Evolutionary conservation across 1,140 invertebrate species (phyloP), one percentile per base, ranked within the genome.

Genomic region (Drosophila nikananu): DNA sequence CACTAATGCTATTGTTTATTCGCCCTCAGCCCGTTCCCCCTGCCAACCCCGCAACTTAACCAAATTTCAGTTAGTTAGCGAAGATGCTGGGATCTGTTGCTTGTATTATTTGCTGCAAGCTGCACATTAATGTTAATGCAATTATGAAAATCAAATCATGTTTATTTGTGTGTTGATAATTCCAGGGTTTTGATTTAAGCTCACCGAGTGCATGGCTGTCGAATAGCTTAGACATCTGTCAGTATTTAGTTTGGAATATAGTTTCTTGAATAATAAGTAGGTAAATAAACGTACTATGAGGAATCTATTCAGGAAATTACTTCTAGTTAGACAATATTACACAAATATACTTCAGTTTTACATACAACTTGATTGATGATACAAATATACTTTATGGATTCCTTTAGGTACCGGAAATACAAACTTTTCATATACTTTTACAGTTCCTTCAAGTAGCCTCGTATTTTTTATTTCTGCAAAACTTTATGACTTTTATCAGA

Each of bases 91-190:
- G 46, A 59, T 74, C 62, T 51, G 48, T 55, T 58, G 19, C 52
- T 58, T 32, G 58, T 48, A 68, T 80, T 55, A 32, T 55, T 25
- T 49, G 21, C 42, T 42, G 44, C 64, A 48, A 80, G 32, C 59
- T 65, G 63, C 25, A 42, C 59, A 82, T 83, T 86, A 84, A 72
- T 73, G 66, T 77, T 86, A 80, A 66, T 80, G 77, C 65, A 81
- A 84, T 84, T 83, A 77, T 66, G 48, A 63, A 67, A 77, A 67
- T 80, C 65, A 42, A 83, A 80, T 60, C 77, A 63, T 64, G 59
- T 46, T 74, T 58, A 65, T 76, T 61, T 57, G 51, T 46, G 39
- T 44, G 37, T 61, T 52, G 52, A 83, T 70, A 79, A 75, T 76
- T 77, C 37, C 61, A 27, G 67, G 52, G 32, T 37, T 73, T 51